phyloP scores from a whole-genome alignment of 2,113 vertebrate species.

The Lepisosteus osseus region DNA sequence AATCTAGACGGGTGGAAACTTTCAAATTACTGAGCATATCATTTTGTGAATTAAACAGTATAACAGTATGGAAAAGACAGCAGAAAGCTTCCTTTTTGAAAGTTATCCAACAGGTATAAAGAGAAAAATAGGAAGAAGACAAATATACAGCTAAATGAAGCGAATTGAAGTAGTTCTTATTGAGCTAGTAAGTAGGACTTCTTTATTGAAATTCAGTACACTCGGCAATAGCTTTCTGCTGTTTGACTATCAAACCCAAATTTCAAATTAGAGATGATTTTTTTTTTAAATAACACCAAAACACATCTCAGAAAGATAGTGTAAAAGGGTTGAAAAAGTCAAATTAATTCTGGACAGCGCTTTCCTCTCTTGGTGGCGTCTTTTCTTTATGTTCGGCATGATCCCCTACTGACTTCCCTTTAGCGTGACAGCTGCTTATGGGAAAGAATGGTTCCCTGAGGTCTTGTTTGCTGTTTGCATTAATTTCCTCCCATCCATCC shows the following conservation, averaged over 20 bases:
- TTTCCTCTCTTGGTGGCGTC: background rate
- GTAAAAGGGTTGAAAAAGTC: background rate
- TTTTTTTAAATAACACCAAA: background rate
- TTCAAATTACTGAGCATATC: no score
- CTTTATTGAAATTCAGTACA: no score
- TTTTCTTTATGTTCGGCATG: background rate
- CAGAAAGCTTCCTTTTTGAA: no score
- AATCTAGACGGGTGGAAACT: no score
- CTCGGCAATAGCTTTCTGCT: background rate
- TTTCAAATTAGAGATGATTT: background rate
- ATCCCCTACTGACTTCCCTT: background rate
- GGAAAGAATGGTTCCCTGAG: constrained; percentile 4
- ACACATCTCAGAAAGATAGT: background rate
- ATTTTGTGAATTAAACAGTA: no score
- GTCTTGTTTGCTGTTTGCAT: constrained; percentile 19
- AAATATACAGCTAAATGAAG: no score
- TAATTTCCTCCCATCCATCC: constrained; percentile 23
- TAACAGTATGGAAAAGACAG: no score
- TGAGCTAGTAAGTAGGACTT: no score
- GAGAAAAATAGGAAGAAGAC: no score
- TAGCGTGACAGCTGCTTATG: constrained; percentile 16
- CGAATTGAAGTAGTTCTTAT: no score
- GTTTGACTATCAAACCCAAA: background rate
- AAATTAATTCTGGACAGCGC: background rate
- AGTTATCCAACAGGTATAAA: no score